Evolutionary conservation across 2,797 vertebrate species (phyloP), one percentile per base, ranked within the genome.

Genomic region (Cottoperca gobio): DNA sequence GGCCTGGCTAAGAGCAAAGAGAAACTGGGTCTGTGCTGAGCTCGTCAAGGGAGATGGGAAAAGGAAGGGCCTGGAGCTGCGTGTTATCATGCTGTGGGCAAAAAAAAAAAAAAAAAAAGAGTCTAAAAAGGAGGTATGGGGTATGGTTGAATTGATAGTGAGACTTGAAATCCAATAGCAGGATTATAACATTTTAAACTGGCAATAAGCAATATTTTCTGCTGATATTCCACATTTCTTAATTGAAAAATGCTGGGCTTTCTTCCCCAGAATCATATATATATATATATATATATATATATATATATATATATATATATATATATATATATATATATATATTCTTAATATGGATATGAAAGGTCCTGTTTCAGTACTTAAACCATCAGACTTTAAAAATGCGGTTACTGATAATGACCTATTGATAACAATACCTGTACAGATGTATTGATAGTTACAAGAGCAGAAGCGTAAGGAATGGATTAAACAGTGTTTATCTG

Each of bases 21-120:
- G 82, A 89, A 89, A 90, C 68, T 88, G 80, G 87, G 86, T 89
- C 85, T 88, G 72, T 73, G 57, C 59, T 58, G 61, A 81, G 78
- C 70, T 66, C 73, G 70, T 6, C 10, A 45, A 81, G 70, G 77
- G 70, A 79, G 60, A 70, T 70, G 77, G 73, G 66, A 80, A 70
- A 63, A 76, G 40, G 64, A 70, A 77, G 67, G 59, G 85, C 71
- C 67, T 73, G 76, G 70, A 80, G 68, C 77, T 61, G 46, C 10
- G 4, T 43, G 65, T 79, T 77, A 70, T 73, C 58, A 62, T 40
- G 55, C 68, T 73, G 53, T 78, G 65, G 64, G 70, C 84, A 61
- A 21, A 67, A 28, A 71, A 53, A 52, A 58, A 63, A 19, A 46
- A 50, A 28, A 52, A 58, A 63, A 19, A 46, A 50, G 28, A 26